Base-by-base conservation (phyloP, 2,113 vertebrate genomes). In the Heterotis niloticus region DNA sequence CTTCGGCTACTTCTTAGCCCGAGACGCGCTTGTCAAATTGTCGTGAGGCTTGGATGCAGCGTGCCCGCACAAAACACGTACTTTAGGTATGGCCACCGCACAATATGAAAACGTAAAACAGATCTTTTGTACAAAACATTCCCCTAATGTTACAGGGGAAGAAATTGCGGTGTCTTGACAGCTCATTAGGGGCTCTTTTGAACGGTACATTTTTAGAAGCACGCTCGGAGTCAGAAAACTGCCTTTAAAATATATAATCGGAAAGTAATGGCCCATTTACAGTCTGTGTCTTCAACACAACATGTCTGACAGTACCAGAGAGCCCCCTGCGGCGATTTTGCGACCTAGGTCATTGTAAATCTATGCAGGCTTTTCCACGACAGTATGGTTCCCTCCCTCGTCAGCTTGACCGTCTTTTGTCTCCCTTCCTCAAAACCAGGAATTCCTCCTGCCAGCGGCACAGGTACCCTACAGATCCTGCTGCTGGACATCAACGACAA, bases 401-500 rank as follows among this genome's bases (percentile, higher is more conserved):
- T 44, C 34, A 17, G 14, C 17, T 71, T 10, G 51, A 59, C 44
- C 44, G 17, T 24, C 56, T 64, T 17, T 73, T 1, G n/a, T 28
- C 81, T n/a, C 66, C 18, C 64, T 17, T 16, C 11, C 44, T 1
- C 23, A 0, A 74, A 0, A 3, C 79, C 76, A 99, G 97, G 96
- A 82, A 91, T 94, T 57, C 96, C 96, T 0, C 93, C 94, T 0
- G 97, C 97, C 88, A 98, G 94, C 14, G 97, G 97, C 28, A 97
- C 96, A 0, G 97, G 97, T 51, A 99, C 96, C 0, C 92, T 99
- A 77, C 97, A 98, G 86, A 97, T 99, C 79, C 90, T 93, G 84
- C 92, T 99, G 81, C 85, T 96, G 85, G 97, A 99, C 87, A 96
- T 98, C 80, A 99, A 98, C 28, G 97, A 99, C 88, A 99, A 99